Base-by-base conservation (phyloP, 2,113 vertebrate species). In the Tauraco erythrolophus region DNA sequence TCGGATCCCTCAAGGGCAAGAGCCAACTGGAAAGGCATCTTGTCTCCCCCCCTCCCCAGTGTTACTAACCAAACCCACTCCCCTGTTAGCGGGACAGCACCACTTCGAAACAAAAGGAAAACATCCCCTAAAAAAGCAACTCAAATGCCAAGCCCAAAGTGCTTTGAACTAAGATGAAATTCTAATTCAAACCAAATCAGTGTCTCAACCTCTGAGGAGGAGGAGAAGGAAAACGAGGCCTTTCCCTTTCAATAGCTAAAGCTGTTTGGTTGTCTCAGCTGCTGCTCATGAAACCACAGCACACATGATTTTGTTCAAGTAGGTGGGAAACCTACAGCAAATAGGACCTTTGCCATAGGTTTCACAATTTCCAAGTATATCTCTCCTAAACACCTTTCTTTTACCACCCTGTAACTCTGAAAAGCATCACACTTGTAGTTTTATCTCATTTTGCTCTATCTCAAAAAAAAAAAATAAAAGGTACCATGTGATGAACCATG, bases 401-500 rank as follows among this genome's bases (percentile, higher is more conserved):
- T 28, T 35, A 31, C 10, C 45, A 64, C 11, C 3, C 22, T 35
- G 12, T 25, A 72, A 60, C 11, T 65, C 45, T 78, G 12, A 48
- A 39, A 45, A 84, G 30, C 33, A 37, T 17, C 30, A 21, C 31
- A 33, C 30, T 31, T 60, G 13, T 15, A 37, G 3, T 45, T n/a
- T 72, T 24, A 48, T 31, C 25, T 41, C 30, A 56, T 76, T 30
- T 65, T 37, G 24, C 10, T 93, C n/a, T 65, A 31, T 70, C 41
- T 61, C 25, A 14, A 33, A 27, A 50, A 27, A 19, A 19, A 69
- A 28, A 18, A 43, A 28, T 14, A 30, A 39, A 76, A 91, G 98
- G 58, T 98, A 69, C 98, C 98, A 1, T 98, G 98, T 88, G 96
- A 98, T 83, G 98, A 98, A 78, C 70, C 25, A 39, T 98, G 98